These are phyloP conservation scores for Oryzias dopingdopingensis DNA, from an alignment of 2,797 vertebrate species.

Conservation along the genomic window DNA sequence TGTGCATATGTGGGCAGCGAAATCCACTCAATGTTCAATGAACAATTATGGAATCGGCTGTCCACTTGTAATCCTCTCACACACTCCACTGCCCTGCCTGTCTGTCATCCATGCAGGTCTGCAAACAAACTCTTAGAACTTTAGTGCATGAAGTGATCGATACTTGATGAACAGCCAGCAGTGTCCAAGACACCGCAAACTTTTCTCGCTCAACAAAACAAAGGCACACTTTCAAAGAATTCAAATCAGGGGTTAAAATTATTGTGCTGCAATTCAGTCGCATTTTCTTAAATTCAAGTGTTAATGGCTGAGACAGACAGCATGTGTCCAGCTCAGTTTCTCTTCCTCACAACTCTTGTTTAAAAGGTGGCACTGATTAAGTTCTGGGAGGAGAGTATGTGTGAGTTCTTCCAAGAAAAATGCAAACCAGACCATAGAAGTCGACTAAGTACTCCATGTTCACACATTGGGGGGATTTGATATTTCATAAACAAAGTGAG, in stretches of 20 bases:
- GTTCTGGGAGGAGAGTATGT: neutral
- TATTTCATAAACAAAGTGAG: constrained; percentile 14
- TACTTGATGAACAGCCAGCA: constrained; percentile 21
- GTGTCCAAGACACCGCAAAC: constrained; percentile 10
- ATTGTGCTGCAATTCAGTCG: neutral
- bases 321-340: neutral
- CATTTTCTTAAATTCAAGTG: constrained; percentile 1
- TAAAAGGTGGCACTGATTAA: constrained; percentile 14
- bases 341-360: constrained; percentile 1
- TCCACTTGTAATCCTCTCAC: constrained; percentile 67
- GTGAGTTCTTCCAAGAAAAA: constrained; percentile 1
- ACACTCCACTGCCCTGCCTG: constrained; percentile 64
- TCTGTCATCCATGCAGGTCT: constrained; percentile 23
- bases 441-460: neutral
- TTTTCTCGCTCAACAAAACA: neutral
- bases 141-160: constrained; percentile 46
- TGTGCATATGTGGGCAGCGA: constrained; percentile 36
- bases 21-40: constrained; percentile 72
- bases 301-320: neutral
- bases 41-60: constrained; percentile 71
- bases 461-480: constrained; percentile 3
- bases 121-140: constrained; percentile 43
- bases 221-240: neutral
- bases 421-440: neutral
- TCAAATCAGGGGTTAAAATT: neutral